phyloP scores from a whole-genome alignment of 2,113 vertebrate genomes.

The Nyctereutes procyonoides region DNA sequence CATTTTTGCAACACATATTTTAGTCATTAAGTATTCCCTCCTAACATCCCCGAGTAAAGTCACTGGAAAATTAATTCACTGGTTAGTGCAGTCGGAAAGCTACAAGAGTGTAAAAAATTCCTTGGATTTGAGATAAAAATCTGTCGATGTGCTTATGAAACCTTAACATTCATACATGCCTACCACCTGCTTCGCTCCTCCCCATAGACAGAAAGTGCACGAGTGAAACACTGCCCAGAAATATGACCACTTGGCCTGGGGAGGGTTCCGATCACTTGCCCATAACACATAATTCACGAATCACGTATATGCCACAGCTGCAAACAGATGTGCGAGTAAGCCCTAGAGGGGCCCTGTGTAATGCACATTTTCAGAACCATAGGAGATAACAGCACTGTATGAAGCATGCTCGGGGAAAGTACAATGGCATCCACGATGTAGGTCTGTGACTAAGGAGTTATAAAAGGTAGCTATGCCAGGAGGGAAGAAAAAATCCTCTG shows the following conservation, averaged over 20 bases:
- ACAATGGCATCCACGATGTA: fast-evolving
- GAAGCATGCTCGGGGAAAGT: neutral
- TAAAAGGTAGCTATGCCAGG: neutral
- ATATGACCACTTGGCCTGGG: neutral
- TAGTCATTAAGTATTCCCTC: slow-evolving; percentile 72
- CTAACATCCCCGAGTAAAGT: slow-evolving; percentile 69
- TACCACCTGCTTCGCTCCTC: slow-evolving; percentile 38
- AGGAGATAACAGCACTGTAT: neutral
- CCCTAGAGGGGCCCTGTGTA: neutral
- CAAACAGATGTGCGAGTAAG: neutral
- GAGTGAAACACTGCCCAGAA: slow-evolving; percentile 16
- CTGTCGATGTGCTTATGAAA: slow-evolving; percentile 37
- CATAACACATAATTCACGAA: neutral
- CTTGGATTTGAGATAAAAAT: slow-evolving; percentile 64
- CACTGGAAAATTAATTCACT: slow-evolving; percentile 76
- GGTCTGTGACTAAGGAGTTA: neutral
- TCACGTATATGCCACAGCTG: slow-evolving; percentile 43
- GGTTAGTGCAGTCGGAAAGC: slow-evolving; percentile 57
- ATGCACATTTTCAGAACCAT: neutral
- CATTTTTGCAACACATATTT: slow-evolving; percentile 68
- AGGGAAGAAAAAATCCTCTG: neutral
- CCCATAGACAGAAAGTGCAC: neutral
- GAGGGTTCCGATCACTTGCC: neutral
- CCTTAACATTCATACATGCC: neutral
- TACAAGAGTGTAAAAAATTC: slow-evolving; percentile 52